Conservation (phyloP, 2,113 vertebrate species). For the Brachyhypopomus gauderio region DNA sequence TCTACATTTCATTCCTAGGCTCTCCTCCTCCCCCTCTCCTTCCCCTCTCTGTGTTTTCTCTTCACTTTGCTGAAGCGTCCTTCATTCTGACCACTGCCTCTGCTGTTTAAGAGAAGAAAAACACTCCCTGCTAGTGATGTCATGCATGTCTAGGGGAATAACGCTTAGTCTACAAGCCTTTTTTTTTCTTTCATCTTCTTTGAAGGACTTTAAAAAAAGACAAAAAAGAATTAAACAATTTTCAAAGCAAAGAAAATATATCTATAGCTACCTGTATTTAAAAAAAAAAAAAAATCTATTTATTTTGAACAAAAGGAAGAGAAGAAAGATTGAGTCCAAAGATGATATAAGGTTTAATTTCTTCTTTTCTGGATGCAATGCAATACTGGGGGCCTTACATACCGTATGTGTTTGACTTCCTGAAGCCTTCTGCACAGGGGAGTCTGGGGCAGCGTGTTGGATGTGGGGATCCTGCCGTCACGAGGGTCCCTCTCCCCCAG, state of each 20-base stretch:
- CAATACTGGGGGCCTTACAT: conserved; percentile 74
- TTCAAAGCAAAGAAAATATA: conserved; percentile 70
- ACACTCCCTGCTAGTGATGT: conserved; percentile 46
- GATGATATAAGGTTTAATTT: conserved; percentile 74
- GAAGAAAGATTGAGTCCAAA: conserved; percentile 58
- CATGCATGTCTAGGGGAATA: conserved; percentile 64
- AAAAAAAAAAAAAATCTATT: conserved; percentile 69
- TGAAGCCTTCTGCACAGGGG: conserved; percentile 76
- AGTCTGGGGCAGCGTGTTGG: conserved; percentile 45
- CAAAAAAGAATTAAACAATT: conserved; percentile 63
- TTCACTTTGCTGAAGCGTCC: conserved; percentile 48
- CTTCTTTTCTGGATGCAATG: conserved; percentile 80
- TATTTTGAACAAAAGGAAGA: conserved; percentile 71
- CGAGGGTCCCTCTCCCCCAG: conserved; percentile 42
- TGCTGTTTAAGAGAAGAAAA: conserved; percentile 33
- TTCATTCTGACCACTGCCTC: conserved; percentile 45
- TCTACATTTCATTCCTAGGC: conserved; percentile 64
- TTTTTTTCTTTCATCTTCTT: conserved; percentile 37
- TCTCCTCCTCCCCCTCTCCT: conserved; percentile 3
- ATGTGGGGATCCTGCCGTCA: conserved; percentile 45
- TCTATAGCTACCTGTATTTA: conserved; percentile 71
- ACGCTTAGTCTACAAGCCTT: conserved; percentile 49
- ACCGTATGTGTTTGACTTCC: conserved; percentile 73
- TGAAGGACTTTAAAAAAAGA: conserved; percentile 62
- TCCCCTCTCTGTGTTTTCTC: conserved; percentile 36